A percentile compares a stretch with the other conserved stretches of the same genome.
phyloP scores from a whole-genome alignment of 2,888 invertebrate genomes.

The Scaptomyza parva region DNA sequence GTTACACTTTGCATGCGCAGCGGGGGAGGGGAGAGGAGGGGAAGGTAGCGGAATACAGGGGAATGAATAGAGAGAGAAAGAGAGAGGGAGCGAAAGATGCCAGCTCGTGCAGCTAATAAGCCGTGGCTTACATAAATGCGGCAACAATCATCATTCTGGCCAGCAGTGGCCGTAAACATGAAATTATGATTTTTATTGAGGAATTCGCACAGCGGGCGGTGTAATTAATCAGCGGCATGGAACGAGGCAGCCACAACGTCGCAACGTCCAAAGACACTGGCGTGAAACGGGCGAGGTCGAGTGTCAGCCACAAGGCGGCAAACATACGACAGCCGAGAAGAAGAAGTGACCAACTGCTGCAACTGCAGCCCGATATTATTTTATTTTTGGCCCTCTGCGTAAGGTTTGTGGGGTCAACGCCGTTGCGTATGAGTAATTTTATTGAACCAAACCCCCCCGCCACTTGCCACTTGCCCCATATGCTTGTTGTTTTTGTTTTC shows the following conservation, averaged over 20 bases:
- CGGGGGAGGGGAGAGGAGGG: slow-evolving; percentile 5
- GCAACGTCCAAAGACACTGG: slow-evolving; percentile 8
- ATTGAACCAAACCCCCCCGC: background rate
- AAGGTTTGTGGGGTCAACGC: slow-evolving; percentile 60
- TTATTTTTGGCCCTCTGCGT: background rate
- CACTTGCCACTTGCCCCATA: background rate
- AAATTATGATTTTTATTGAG: slow-evolving; percentile 81
- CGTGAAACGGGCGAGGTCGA: slow-evolving; percentile 69
- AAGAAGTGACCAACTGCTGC: slow-evolving; percentile 29
- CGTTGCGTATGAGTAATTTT: slow-evolving; percentile 73
- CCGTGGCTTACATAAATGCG: slow-evolving; percentile 77
- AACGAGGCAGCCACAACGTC: slow-evolving; percentile 44
- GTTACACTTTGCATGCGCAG: slow-evolving; percentile 71
- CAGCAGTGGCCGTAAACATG: slow-evolving; percentile 65
- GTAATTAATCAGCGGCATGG: slow-evolving; percentile 80
- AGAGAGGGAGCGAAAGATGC: slow-evolving; percentile 21
- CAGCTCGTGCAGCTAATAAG: slow-evolving; percentile 79
- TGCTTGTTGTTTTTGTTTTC: too few species aligned
- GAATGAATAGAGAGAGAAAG: background rate
- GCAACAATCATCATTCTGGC: slow-evolving; percentile 73
- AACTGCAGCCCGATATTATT: slow-evolving; percentile 23
- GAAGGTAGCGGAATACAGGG: background rate
- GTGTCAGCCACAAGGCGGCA: slow-evolving; percentile 67
- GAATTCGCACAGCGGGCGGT: slow-evolving; percentile 83
- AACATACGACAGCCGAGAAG: slow-evolving; percentile 46